These are phyloP conservation scores for Bothrops jararaca DNA, from an alignment of 2,113 vertebrate species.

Conservation along the genomic window DNA sequence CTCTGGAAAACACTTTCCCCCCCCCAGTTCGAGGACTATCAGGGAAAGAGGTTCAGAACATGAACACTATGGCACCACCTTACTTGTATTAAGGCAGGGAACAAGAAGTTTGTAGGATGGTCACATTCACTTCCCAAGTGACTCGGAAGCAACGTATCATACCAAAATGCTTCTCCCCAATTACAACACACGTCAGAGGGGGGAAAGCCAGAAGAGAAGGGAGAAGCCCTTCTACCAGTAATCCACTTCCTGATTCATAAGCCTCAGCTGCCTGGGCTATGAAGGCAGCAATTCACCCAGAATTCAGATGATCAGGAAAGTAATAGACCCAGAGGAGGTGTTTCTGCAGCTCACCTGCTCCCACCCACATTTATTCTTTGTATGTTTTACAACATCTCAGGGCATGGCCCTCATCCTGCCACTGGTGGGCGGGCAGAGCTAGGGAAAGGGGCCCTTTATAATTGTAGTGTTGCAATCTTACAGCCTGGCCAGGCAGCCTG, in stretches of 20 bases:
- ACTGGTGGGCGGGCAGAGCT: conserved; percentile 57
- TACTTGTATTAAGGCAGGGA: neutral
- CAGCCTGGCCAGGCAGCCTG: conserved; percentile 70
- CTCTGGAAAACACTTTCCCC: neutral
- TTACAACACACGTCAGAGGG: conserved; percentile 37
- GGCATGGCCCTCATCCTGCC: conserved; percentile 55
- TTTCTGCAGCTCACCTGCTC: conserved; percentile 39
- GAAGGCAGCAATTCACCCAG: conserved; percentile 23
- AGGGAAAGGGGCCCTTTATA: conserved; percentile 68
- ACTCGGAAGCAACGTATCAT: conserved; percentile 12
- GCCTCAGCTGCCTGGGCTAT: conserved; percentile 32
- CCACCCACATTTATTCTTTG: conserved; percentile 61
- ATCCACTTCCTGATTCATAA: conserved; percentile 37
- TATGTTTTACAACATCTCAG: conserved; percentile 49
- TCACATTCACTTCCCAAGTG: conserved; percentile 21
- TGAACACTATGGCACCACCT: neutral
- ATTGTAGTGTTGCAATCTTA: conserved; percentile 78
- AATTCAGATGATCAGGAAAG: conserved; percentile 26
- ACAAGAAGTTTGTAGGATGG: neutral
- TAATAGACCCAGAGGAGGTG: conserved; percentile 47
- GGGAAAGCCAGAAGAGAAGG: conserved; percentile 30
- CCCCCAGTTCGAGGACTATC: neutral
- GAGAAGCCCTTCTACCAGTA: conserved; percentile 7
- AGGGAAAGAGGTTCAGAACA: neutral
- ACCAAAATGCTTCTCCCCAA: conserved; percentile 33